Percentiles rank a stretch among this genome's conserved stretches.
Evolutionary conservation across 2,797 vertebrate genomes (phyloP).

Genomic region (Pseudochirops cupreus): DNA sequence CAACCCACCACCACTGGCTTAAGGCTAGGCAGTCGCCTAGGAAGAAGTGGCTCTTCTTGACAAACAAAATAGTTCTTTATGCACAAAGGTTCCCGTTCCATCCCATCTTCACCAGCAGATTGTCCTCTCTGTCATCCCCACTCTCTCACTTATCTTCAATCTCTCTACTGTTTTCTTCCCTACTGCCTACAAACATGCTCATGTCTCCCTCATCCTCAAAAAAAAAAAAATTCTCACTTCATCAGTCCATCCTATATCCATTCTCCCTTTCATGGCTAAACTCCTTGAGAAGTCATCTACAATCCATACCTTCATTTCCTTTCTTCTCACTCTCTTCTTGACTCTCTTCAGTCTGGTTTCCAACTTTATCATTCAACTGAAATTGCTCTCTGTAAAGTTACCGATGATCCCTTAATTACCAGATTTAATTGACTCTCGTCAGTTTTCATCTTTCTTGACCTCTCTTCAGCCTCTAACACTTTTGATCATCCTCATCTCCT

Average conservation of each 20-base stretch:
- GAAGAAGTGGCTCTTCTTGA: background rate
- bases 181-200: background rate
- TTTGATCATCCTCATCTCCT: background rate
- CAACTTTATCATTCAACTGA: background rate
- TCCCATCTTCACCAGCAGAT: background rate
- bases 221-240: background rate
- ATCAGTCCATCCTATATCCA: background rate
- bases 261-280: background rate
- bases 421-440: background rate
- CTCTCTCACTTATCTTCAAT: background rate
- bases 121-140: background rate
- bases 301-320: background rate
- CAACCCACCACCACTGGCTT: too few species aligned
- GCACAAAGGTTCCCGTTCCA: background rate
- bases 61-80: background rate
- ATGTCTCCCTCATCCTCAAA: background rate
- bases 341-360: background rate
- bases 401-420: background rate
- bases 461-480: background rate
- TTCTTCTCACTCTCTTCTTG: background rate
- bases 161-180: background rate
- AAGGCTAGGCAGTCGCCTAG: background rate
- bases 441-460: background rate
- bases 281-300: background rate
- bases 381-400: background rate